Percentiles rank a stretch among this genome's conserved stretches.
These are phyloP conservation scores for Tigriopus japonicus DNA, from an alignment of 1,140 invertebrate species.

Conservation along the genomic window DNA sequence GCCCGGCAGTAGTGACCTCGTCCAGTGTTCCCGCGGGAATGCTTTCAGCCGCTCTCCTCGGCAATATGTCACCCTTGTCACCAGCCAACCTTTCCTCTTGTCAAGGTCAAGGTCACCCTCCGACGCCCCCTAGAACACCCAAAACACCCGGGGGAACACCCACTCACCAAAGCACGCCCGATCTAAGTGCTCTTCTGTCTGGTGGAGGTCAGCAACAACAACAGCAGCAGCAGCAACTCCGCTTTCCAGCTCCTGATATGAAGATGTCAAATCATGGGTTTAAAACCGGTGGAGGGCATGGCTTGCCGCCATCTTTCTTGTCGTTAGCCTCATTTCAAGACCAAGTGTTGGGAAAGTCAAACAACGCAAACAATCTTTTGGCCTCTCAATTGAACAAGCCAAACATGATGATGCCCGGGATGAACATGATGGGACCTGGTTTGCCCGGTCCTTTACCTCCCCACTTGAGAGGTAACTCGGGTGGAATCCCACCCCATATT, in stretches of 20 bases:
- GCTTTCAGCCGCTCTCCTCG: slow-evolving; percentile 1
- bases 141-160: not conserved
- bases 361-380: not conserved
- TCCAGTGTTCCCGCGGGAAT: not conserved
- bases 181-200: not conserved
- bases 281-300: not conserved
- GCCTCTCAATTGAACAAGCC: not conserved
- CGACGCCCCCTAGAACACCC: slow-evolving; percentile 14
- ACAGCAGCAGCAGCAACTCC: not conserved
- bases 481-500: not conserved
- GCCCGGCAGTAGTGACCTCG: too few species aligned
- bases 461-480: not conserved
- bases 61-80: not conserved
- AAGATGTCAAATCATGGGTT: too few species aligned
- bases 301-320: not conserved
- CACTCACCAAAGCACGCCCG: not conserved
- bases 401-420: not conserved
- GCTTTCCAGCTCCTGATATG: too few species aligned
- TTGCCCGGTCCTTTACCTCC: not conserved
- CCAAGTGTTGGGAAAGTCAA: not conserved
- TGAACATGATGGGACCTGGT: not conserved
- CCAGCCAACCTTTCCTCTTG: too few species aligned
- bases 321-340: not conserved
- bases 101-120: slow-evolving; percentile 1
- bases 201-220: not conserved